A percentile compares a stretch with the other conserved stretches of the same genome.
phyloP scores from a whole-genome alignment of 2,797 vertebrate species.

The Lophius americanus region DNA sequence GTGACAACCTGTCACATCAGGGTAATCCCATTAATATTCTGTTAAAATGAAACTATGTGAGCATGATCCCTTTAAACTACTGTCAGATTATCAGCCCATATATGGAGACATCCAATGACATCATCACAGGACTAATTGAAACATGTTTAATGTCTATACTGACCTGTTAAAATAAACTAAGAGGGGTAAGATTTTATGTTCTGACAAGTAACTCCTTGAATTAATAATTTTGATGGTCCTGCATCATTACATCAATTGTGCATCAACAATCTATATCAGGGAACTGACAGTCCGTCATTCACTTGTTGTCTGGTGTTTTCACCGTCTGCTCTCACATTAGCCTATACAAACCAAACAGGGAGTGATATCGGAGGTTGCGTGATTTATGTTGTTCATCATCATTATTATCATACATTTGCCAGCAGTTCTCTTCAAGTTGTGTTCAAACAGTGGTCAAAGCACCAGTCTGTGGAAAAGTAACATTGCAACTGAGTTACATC shows the following conservation, averaged over 20 bases:
- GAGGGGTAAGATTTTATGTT: too few species aligned
- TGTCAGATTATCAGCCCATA: neutral
- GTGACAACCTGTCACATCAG: neutral
- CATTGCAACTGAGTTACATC: constrained; percentile 1
- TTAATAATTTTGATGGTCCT: too few species aligned
- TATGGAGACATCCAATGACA: neutral
- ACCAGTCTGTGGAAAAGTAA: constrained; percentile 1
- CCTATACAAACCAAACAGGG: neutral
- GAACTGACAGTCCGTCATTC: neutral
- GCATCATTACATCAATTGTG: too few species aligned
- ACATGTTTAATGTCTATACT: too few species aligned
- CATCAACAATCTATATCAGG: neutral
- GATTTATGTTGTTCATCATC: too few species aligned
- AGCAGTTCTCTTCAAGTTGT: neutral
- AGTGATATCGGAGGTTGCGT: too few species aligned
- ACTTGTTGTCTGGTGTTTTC: neutral
- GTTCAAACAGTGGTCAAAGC: neutral
- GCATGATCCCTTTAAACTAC: neutral
- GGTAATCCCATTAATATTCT: neutral
- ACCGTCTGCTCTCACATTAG: neutral
- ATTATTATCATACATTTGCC: too few species aligned
- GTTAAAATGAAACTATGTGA: neutral
- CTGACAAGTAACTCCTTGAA: too few species aligned
- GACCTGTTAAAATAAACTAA: too few species aligned
- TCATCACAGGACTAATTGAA: too few species aligned